Base-by-base conservation (phyloP, 2,797 vertebrate species). In the Tokudaia tokunoshimensis region DNA sequence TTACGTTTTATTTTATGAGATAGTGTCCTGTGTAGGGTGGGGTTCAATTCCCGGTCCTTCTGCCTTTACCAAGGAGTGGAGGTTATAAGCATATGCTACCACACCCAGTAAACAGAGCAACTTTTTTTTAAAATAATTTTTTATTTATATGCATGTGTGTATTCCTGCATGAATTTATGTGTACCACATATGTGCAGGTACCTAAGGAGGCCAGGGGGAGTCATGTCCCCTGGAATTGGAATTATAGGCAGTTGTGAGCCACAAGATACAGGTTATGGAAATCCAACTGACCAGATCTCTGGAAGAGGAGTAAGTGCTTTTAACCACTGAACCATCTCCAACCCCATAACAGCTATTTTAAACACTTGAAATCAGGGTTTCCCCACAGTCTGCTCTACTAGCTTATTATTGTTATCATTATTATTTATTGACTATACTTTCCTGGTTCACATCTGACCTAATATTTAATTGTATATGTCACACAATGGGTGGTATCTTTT, bases 401-500 rank as follows among this genome's bases (percentile, higher is more conserved):
- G 86, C 75, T 89, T 65, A 70, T 65, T 70, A 50, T 47, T 65
- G 17, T 83, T 6, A 14, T 41, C 8, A 76, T 92, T 47, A 65
- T 59, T 11, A 10, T 89, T 52, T 22, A 10, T 89, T 55, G 52
- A 3, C 84, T 89, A 91, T 31, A 55, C 55, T 94, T 94, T 85
- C 74, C 19, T 95, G n/a, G 24, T 95, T 87, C 63, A 11, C 17
- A 44, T 80, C 63, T 90, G 57, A 79, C 50, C 19, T 72, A 57
- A 65, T 89, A 72, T 52, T 37, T 89, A 90, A 87, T 95, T 93
- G 17, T 87, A 41, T 92, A 79, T 87, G 52, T 80, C 72, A 76
- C 24, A 80, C 74, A 79, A 72, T 61, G 11, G 22, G 17, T 96
- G 83, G 52, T 89, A 89, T 78, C 50, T 92, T 92, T 65, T 83